These are phyloP conservation scores for Elachura formosa DNA, from an alignment of 2,113 vertebrate species.

Conservation along the genomic window DNA sequence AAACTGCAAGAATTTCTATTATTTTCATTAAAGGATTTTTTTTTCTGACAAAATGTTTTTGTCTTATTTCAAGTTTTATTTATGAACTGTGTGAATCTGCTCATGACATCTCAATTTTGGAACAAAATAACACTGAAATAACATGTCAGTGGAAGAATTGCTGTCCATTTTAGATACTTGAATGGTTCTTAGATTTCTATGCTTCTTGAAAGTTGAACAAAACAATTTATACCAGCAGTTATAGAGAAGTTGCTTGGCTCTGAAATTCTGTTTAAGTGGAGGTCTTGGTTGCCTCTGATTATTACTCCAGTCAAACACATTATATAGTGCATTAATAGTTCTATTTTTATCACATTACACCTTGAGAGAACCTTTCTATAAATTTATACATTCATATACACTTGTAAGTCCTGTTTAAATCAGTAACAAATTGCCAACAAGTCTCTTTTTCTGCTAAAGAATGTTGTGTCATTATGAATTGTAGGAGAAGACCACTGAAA, in stretches of 20 bases:
- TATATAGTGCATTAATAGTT: background rate
- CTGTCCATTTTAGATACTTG: background rate
- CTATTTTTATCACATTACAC: background rate
- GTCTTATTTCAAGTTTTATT: background rate
- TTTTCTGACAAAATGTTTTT: background rate
- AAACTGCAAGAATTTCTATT: background rate
- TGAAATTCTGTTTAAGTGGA: background rate
- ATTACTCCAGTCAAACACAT: background rate
- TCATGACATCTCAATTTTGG: background rate
- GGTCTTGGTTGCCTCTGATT: background rate
- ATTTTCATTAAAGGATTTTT: background rate
- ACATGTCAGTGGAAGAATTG: background rate
- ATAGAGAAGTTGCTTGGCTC: background rate
- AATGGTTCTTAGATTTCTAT: background rate
- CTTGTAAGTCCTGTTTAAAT: background rate
- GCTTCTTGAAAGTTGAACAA: background rate
- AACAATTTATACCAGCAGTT: background rate
- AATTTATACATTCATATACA: background rate
- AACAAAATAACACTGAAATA: background rate
- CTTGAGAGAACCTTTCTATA: background rate
- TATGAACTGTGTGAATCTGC: background rate
- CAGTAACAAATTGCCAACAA: background rate
- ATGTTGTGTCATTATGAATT: background rate
- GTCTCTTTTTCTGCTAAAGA: background rate
- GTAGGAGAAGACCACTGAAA: no score